phyloP scores from a whole-genome alignment of 2,888 invertebrate species.

The Eupithecia insigniata region DNA sequence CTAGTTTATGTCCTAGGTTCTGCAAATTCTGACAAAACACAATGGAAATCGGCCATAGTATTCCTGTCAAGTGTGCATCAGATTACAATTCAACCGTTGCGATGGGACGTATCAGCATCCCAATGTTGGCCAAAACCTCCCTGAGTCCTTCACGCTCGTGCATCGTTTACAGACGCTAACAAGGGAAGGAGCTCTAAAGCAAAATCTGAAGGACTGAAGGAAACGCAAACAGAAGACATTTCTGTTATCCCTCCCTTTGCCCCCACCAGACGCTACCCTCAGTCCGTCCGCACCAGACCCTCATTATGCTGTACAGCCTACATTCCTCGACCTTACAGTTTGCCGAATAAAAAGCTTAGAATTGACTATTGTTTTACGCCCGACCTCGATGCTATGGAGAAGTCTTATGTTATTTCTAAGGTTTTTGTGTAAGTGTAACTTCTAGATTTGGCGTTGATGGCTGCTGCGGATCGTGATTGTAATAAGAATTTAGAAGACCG shows the following conservation, averaged over 20 bases:
- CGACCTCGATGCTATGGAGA: constrained; percentile 44
- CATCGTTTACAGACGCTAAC: neutral
- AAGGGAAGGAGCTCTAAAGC: neutral
- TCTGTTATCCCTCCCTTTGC: neutral
- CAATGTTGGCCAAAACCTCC: neutral
- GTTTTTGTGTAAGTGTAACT: constrained; percentile 37
- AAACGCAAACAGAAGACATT: neutral
- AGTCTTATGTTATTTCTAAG: constrained; percentile 33
- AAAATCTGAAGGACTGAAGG: neutral
- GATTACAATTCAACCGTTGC: neutral
- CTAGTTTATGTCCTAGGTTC: neutral
- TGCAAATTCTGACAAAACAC: no score
- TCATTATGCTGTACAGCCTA: constrained; percentile 82
- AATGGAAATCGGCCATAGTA: neutral
- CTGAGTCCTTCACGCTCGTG: neutral
- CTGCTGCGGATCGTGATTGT: constrained; percentile 32
- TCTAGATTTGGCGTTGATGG: constrained; percentile 43
- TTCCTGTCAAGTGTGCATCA: neutral
- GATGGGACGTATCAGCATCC: no score
- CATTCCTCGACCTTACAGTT: constrained; percentile 75
- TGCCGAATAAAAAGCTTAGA: constrained; percentile 70
- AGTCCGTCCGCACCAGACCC: constrained; percentile 47
- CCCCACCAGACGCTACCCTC: constrained; percentile 24
- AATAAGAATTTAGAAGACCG: constrained; percentile 28
- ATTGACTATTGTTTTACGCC: constrained; percentile 70